Evolutionary conservation across 2,113 vertebrate genomes (phyloP).

Genomic region (Prionailurus bengalensis): DNA sequence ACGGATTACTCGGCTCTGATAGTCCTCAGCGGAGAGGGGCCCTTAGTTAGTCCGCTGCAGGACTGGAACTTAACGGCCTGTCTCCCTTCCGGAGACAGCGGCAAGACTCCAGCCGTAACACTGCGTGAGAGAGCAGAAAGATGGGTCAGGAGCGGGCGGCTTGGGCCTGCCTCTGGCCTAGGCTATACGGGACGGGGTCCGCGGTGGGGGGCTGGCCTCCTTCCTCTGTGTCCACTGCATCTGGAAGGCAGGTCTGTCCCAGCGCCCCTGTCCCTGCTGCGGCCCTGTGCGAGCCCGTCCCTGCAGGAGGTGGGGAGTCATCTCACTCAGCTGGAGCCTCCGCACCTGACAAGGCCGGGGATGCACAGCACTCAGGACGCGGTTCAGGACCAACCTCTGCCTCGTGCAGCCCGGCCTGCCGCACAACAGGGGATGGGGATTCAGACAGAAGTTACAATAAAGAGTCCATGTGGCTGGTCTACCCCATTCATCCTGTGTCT

Average conservation of each 20-base stretch:
- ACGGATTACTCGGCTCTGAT: neutral
- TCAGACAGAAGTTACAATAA: neutral
- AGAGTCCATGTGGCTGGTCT: neutral
- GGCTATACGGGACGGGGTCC: neutral
- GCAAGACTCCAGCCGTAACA: neutral
- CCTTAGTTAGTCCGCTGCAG: too few relatives aligned
- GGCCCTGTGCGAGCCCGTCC: neutral
- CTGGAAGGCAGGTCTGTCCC: neutral
- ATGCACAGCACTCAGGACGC: accelerated
- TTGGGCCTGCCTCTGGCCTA: neutral
- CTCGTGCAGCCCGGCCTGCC: neutral
- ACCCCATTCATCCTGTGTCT: neutral
- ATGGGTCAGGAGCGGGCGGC: neutral
- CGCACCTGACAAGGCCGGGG: neutral
- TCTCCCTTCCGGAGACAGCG: neutral
- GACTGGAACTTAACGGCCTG: neutral
- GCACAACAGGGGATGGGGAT: neutral
- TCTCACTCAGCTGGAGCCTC: neutral
- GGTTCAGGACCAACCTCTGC: neutral
- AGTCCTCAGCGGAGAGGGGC: neutral
- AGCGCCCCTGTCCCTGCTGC: neutral
- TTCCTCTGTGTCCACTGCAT: neutral
- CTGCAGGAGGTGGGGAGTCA: neutral
- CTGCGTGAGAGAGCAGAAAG: neutral
- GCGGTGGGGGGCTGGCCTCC: neutral